A percentile compares a stretch with the other conserved stretches of the same genome.
Evolutionary conservation across 2,888 invertebrate species (phyloP).

Genomic region (Stramonita haemastoma): DNA sequence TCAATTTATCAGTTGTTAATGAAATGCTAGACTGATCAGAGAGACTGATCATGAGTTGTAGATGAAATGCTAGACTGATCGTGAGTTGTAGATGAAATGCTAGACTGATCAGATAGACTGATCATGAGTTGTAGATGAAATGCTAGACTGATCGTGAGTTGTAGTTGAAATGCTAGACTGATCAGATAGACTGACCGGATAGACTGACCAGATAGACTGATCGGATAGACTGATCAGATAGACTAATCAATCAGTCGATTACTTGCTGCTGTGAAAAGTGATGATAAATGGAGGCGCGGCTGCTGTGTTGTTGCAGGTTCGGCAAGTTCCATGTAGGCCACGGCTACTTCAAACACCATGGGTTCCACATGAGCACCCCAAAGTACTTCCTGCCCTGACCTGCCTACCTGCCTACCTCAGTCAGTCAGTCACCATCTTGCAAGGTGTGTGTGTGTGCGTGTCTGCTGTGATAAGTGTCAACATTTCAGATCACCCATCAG

Average conservation of each 20-base stretch:
- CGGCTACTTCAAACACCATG: conserved; percentile 67
- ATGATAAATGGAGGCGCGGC: no score
- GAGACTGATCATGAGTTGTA: no score
- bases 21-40: no score
- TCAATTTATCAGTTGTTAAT: no score
- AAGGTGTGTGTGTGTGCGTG: not conserved
- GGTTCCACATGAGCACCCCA: conserved; percentile 77
- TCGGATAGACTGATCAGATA: no score
- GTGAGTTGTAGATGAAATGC: not conserved
- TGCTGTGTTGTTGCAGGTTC: conserved; percentile 63
- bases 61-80: not conserved
- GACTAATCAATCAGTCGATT: no score
- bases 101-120: not conserved
- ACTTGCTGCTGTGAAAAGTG: no score
- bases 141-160: not conserved
- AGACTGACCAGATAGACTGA: no score
- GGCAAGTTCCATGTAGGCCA: conserved; percentile 71
- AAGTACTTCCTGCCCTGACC: conserved; percentile 69
- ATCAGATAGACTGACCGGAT: no score
- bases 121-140: not conserved
- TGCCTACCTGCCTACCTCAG: not conserved
- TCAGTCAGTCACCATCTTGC: not conserved
- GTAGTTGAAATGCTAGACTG: not conserved
- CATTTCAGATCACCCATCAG: not conserved
- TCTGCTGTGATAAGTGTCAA: not conserved